These are phyloP conservation scores for Ectobius pallidus DNA, from an alignment of 2,888 invertebrate genomes.

Conservation along the genomic window DNA sequence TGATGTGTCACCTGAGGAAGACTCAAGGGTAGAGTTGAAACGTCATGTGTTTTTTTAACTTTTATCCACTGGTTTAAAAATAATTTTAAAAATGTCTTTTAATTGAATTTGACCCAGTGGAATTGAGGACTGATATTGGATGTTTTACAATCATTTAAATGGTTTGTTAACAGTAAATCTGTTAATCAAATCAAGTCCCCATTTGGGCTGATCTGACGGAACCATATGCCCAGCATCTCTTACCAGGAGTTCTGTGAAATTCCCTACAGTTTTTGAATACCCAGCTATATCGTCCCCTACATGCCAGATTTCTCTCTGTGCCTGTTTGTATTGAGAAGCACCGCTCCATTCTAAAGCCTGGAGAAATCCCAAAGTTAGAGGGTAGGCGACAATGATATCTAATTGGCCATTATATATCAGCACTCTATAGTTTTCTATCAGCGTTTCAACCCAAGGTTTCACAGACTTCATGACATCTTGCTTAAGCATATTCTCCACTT, in stretches of 20 bases:
- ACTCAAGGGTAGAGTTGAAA: too few species aligned
- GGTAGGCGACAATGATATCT: constrained; percentile 90
- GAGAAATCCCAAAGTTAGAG: constrained; percentile 80
- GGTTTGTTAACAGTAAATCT: constrained; percentile 67
- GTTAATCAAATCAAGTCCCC: constrained; percentile 75
- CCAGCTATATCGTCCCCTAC: constrained; percentile 74
- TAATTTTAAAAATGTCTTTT: too few species aligned
- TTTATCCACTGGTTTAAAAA: too few species aligned
- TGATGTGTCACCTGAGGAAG: too few species aligned
- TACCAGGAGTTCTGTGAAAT: constrained; percentile 75
- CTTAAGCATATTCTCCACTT: constrained; percentile 73
- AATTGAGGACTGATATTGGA: too few species aligned
- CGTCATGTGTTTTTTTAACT: too few species aligned
- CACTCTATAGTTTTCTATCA: constrained; percentile 71
- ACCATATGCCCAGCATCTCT: constrained; percentile 85
- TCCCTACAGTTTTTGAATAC: constrained; percentile 73
- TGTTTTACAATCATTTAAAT: constrained; percentile 51
- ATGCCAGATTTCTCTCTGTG: constrained; percentile 71
- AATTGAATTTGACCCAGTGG: too few species aligned
- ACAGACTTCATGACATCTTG: constrained; percentile 83
- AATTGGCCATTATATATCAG: constrained; percentile 89
- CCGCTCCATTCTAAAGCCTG: constrained; percentile 69
- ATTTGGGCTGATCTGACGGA: constrained; percentile 77
- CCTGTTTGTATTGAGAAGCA: constrained; percentile 67
- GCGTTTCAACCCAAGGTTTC: constrained; percentile 71